Percentiles rank a stretch among this genome's conserved stretches.
Evolutionary conservation across 2,113 vertebrate species (phyloP).

Genomic region (Chaetodon auriga): DNA sequence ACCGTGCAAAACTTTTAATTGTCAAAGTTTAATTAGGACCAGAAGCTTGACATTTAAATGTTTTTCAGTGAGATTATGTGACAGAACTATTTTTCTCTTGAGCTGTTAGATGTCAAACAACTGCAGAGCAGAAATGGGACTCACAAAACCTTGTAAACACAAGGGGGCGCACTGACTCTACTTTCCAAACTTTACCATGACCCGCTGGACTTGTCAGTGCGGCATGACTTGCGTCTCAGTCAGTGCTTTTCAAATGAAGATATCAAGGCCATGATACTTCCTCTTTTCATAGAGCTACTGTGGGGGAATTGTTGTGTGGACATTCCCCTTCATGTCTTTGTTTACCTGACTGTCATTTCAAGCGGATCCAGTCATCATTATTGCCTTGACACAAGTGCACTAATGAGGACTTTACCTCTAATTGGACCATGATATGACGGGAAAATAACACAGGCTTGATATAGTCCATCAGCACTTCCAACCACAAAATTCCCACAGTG

Average conservation of each 20-base stretch:
- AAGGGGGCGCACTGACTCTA: constrained; percentile 38
- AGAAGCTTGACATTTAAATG: neutral
- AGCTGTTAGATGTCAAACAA: constrained; percentile 1
- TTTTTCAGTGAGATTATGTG: neutral
- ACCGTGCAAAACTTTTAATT: neutral
- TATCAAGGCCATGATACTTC: neutral
- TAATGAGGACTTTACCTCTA: constrained; percentile 60
- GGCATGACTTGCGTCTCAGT: neutral
- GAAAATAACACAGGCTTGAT: constrained; percentile 58
- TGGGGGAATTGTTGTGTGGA: constrained; percentile 1
- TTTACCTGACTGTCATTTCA: constrained; percentile 40
- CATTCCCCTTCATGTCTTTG: constrained; percentile 6
- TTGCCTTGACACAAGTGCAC: constrained; percentile 48
- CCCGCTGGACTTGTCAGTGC: too few relatives aligned
- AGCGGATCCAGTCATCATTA: constrained; percentile 47
- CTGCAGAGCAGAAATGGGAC: neutral
- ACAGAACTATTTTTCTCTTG: neutral
- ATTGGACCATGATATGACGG: constrained; percentile 57
- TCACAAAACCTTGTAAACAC: constrained; percentile 13
- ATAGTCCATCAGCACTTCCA: constrained; percentile 17
- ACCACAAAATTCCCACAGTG: constrained; percentile 24
- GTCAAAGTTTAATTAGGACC: neutral
- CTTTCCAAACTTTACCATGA: neutral
- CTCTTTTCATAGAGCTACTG: neutral
- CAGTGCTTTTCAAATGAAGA: constrained; percentile 5